Evolutionary conservation across 2,113 vertebrate species (phyloP).

Genomic region (Puffinus mauretanicus): DNA sequence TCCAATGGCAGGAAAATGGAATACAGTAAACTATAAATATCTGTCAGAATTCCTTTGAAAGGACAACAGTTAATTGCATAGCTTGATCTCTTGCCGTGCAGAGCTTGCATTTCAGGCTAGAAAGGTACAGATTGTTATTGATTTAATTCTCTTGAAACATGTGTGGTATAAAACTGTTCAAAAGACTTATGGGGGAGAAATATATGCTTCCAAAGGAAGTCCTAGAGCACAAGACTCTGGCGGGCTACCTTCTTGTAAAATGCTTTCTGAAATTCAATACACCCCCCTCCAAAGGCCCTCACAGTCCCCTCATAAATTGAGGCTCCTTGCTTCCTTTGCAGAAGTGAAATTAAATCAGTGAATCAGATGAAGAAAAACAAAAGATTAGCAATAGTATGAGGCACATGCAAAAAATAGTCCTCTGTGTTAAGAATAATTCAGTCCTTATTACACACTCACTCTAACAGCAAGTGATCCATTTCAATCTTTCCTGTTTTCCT

Average conservation of each 20-base stretch:
- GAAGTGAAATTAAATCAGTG: constrained; percentile 53
- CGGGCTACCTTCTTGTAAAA: constrained; percentile 1
- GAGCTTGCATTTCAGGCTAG: constrained; percentile 67
- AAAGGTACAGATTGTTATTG: constrained; percentile 70
- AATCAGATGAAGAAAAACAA: constrained; percentile 41
- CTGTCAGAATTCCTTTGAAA: constrained; percentile 70
- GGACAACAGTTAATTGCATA: constrained; percentile 70
- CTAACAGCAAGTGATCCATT: not conserved
- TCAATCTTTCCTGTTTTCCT: not conserved
- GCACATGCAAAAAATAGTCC: not conserved
- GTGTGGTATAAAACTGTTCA: constrained; percentile 64
- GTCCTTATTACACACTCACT: not conserved
- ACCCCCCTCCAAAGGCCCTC: not conserved
- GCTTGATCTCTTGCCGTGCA: constrained; percentile 62
- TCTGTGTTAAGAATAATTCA: not conserved
- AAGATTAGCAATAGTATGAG: constrained; percentile 5
- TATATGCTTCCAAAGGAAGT: constrained; percentile 54
- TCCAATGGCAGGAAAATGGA: constrained; percentile 59
- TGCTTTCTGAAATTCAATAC: constrained; percentile 38
- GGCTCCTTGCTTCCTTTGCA: constrained; percentile 8
- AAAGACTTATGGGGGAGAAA: constrained; percentile 61
- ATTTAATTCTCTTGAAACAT: constrained; percentile 71
- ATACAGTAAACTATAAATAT: constrained; percentile 70
- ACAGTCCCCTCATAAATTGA: not conserved
- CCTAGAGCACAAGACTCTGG: constrained; percentile 13